These are phyloP conservation scores for Colostygia pectinataria DNA, from an alignment of 2,888 invertebrate genomes.

Conservation along the genomic window DNA sequence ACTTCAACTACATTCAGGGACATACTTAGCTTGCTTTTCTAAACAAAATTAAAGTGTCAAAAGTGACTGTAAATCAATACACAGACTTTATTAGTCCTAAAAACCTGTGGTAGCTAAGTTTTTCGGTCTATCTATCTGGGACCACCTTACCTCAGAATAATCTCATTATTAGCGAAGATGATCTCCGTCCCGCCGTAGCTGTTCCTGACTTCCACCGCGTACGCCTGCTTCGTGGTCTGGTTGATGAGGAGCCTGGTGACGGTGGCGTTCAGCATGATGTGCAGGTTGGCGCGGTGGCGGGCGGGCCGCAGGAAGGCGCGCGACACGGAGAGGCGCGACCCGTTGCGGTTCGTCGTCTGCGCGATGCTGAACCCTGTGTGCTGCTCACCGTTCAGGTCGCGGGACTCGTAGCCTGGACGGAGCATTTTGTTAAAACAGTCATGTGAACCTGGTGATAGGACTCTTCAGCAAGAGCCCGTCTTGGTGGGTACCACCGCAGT, in stretches of 20 bases:
- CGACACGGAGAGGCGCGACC: slow-evolving; percentile 91
- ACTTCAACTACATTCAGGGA: too few species aligned
- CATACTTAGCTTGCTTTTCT: too few species aligned
- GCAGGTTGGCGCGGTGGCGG: slow-evolving; percentile 88
- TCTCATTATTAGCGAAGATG: slow-evolving; percentile 87
- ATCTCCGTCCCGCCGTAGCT: slow-evolving; percentile 80
- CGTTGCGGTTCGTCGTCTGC: slow-evolving; percentile 93
- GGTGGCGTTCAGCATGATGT: slow-evolving; percentile 92
- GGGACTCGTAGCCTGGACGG: slow-evolving; percentile 85
- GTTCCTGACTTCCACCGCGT: slow-evolving; percentile 89
- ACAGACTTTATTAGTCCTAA: too few species aligned
- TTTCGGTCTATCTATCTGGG: too few species aligned
- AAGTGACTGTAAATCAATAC: too few species aligned
- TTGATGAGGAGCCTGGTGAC: slow-evolving; percentile 90
- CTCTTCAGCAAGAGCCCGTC: too few species aligned
- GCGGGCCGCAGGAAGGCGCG: slow-evolving; percentile 93
- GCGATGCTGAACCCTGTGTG: slow-evolving; percentile 94
- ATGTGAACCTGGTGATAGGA: too few species aligned
- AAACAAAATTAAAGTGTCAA: too few species aligned
- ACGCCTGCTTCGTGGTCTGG: slow-evolving; percentile 87
- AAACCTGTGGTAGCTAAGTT: too few species aligned
- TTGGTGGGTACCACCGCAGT: too few species aligned
- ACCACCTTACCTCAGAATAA: slow-evolving; percentile 84
- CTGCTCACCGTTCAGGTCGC: slow-evolving; percentile 91
- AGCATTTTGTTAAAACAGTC: background rate